Conservation (phyloP, 2,113 vertebrate genomes). For the Nestor notabilis region DNA sequence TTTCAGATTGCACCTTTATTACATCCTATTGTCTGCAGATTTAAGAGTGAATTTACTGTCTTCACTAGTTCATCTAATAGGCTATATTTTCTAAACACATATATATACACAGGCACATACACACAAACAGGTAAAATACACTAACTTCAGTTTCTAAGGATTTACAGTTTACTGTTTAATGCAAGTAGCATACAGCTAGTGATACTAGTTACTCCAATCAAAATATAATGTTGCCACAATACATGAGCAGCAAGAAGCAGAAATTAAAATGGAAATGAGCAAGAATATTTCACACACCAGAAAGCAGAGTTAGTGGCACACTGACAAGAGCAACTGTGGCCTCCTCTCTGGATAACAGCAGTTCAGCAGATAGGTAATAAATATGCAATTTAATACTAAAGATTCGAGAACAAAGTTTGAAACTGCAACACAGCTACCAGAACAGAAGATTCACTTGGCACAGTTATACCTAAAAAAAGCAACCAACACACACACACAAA, state of each 20-base stretch:
- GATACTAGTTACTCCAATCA: conserved; percentile 7
- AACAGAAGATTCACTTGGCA: neutral
- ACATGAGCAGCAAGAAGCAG: neutral
- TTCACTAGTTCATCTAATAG: neutral
- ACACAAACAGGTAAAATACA: neutral
- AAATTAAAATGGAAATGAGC: neutral
- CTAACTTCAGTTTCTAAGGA: neutral
- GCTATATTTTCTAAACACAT: neutral
- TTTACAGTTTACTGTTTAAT: neutral
- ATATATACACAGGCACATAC: neutral
- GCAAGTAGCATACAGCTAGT: neutral
- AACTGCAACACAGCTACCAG: neutral
- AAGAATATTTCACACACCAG: neutral
- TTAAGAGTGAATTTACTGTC: neutral
- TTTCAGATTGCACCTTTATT: neutral
- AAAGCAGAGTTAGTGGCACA: neutral
- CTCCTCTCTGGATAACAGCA: neutral
- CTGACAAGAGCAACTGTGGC: neutral
- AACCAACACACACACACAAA: neutral
- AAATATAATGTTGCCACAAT: neutral
- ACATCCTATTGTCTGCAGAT: neutral
- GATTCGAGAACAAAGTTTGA: neutral
- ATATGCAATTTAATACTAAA: neutral
- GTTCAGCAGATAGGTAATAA: neutral
- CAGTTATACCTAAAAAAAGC: neutral